phyloP scores from a whole-genome alignment of 2,797 vertebrate species.

The Potorous gilbertii region DNA sequence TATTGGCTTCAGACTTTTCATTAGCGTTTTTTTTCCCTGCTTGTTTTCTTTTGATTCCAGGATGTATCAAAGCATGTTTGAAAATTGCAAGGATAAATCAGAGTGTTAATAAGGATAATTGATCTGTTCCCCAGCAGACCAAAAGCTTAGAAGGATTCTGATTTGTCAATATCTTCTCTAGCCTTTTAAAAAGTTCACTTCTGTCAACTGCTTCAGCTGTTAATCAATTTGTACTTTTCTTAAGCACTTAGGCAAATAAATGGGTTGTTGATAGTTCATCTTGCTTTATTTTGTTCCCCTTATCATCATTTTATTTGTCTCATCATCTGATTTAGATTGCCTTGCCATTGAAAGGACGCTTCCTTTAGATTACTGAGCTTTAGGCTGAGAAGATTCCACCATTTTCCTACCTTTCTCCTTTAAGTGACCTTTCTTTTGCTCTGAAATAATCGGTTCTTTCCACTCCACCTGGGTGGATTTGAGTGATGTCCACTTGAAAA shows the following conservation, averaged over 20 bases:
- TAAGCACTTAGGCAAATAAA: background rate
- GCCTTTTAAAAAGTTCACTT: background rate
- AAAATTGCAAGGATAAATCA: background rate
- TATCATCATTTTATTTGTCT: background rate
- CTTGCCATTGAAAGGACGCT: background rate
- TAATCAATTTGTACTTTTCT: background rate
- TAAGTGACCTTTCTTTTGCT: accelerated
- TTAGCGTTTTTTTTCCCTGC: background rate
- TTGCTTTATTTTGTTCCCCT: background rate
- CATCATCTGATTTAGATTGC: background rate
- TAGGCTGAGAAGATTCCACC: background rate
- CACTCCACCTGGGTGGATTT: background rate
- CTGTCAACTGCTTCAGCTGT: background rate
- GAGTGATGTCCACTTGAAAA: accelerated
- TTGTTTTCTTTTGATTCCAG: background rate
- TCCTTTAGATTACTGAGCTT: background rate
- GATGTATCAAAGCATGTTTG: background rate
- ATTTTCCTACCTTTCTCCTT: accelerated
- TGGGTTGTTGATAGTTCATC: background rate
- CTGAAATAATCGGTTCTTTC: background rate
- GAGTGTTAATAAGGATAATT: background rate
- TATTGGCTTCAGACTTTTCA: background rate
- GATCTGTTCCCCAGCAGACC: background rate
- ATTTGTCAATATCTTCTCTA: background rate
- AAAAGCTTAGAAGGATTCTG: background rate